Base-by-base conservation (phyloP, 2,113 vertebrate genomes). In the Indicator maculatus region DNA sequence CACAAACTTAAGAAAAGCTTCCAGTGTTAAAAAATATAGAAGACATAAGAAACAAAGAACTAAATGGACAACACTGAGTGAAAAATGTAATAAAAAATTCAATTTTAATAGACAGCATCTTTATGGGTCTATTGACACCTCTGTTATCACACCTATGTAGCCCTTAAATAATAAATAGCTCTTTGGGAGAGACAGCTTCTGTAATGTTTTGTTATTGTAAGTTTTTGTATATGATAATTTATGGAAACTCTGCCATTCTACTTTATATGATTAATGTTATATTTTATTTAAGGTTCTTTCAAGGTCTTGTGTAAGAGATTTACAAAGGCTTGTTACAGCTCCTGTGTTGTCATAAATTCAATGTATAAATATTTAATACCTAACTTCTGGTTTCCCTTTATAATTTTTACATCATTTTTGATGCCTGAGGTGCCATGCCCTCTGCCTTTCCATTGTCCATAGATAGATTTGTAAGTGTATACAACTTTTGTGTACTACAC, bases 271-370 rank as follows among this genome's bases (percentile, higher is more conserved):
- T 61, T 82, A 58, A 60, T 15, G 11, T 72, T 76, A 73, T 72
- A 61, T 92, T 95, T 95, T 72, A 91, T 65, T 75, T 85, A 79
- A 91, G 31, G 27, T 61, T 89, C 50, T 58, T 50, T 72, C 4
- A 6, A 85, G 41, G 44, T 85, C 30, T 69, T 86, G 36, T 55
- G 7, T 75, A 75, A 84, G 64, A 93, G 79, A 72, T 2, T 3
- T 53, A 82, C 31, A 75, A 44, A 76, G n/a, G 23, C 31, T 69
- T 83, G 17, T 44, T 72, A 91, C 27, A 87, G 71, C 12, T 82
- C 31, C 78, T 61, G 27, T 82, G 58, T 50, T 67, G 60, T 33
- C 66, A 89, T 65, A 65, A 87, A 84, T 84, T 61, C 65, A 23
- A 53, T 5, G 23, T 67, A 76, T 76, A 82, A 84, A 79, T 61